Base-by-base conservation (phyloP, 2,888 invertebrate genomes). In the Cartodere bifasciata region DNA sequence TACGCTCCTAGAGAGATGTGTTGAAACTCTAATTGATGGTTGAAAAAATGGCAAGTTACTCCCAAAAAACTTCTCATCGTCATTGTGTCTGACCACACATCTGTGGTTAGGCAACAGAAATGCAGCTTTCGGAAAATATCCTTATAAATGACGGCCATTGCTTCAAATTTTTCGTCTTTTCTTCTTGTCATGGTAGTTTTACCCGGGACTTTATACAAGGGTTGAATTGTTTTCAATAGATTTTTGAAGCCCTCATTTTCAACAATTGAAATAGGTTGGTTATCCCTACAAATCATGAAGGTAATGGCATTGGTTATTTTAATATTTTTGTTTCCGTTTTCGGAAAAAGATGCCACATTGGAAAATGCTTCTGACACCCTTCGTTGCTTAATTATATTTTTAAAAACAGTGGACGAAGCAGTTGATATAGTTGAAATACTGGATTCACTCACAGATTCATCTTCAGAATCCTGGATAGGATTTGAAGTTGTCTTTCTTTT, bases 61-160 rank as follows among this genome's bases (percentile, higher is more conserved):
- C 32, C 43, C 13, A 45, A 22, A 34, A 35, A 45, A 26, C 45
- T 43, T 16, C 22, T 34, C 11, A 36, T 42, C 9, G 37, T 27
- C 30, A 39, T 29, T 20, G 20, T 20, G 11, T 43, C 43, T 14
- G 41, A 41, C 40, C 46, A 46, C 7, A 37, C 31, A 31, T 45
- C 43, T 10, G 32, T 37, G 4, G 42, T 45, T 11, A 41, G 15
- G 10, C 35, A 30, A n/a, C 36, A 9, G 28, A 25, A n/a, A 13
- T 35, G 11, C 10, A 38, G 29, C n/a, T 23, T 22, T 17, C 15
- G 16, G n/a, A 43, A 29, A 22, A 27, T 37, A 12, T 35, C 14
- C 32, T 35, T 40, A 11, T 39, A 20, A 4, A 36, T 6, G 9
- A 7, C 17, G 13, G 35, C 25, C 3, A 32, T n/a, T 12, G 24